These are phyloP conservation scores for Formicarius rufipectus DNA, from an alignment of 2,113 vertebrate species.

Conservation along the genomic window DNA sequence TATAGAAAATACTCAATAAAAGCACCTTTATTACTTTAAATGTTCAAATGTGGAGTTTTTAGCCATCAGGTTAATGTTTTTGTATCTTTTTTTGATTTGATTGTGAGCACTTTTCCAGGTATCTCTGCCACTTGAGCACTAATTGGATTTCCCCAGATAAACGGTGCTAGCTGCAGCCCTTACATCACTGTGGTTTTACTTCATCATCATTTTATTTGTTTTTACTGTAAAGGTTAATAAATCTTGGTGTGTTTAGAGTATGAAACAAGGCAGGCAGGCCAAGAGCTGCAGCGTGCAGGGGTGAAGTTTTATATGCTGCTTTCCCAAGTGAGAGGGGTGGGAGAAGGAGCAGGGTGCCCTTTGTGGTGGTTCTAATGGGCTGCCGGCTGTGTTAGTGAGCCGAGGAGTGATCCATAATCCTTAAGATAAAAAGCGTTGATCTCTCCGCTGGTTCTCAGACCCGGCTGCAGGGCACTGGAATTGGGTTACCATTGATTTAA, in stretches of 20 bases:
- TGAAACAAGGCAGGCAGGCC: constrained; percentile 59
- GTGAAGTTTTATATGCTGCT: constrained; percentile 51
- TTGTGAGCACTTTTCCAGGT: constrained; percentile 96
- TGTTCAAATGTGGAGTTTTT: constrained; percentile 83
- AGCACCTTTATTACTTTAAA: constrained; percentile 84
- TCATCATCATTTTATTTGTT: constrained; percentile 83
- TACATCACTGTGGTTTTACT: constrained; percentile 78
- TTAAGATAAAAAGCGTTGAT: constrained; percentile 71
- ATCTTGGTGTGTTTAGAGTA: constrained; percentile 71
- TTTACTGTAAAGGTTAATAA: constrained; percentile 87
- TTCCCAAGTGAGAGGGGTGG: constrained; percentile 16
- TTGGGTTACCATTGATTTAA: constrained; percentile 72
- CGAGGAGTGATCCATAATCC: constrained; percentile 49
- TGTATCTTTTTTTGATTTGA: constrained; percentile 93
- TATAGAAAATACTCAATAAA: constrained; percentile 84
- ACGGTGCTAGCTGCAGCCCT: constrained; percentile 80
- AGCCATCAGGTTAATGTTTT: constrained; percentile 89
- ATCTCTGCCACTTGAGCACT: constrained; percentile 92
- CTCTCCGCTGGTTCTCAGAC: constrained; percentile 60
- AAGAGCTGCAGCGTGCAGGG: neutral
- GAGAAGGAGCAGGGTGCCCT: constrained; percentile 12
- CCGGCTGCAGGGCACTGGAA: constrained; percentile 65
- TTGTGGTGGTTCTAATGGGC: constrained; percentile 53
- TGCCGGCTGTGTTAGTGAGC: constrained; percentile 43
- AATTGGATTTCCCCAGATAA: constrained; percentile 98